Percentiles rank a stretch among this genome's conserved stretches.
phyloP scores from a whole-genome alignment of 2,113 vertebrate genomes.

The Pao palembangensis region DNA sequence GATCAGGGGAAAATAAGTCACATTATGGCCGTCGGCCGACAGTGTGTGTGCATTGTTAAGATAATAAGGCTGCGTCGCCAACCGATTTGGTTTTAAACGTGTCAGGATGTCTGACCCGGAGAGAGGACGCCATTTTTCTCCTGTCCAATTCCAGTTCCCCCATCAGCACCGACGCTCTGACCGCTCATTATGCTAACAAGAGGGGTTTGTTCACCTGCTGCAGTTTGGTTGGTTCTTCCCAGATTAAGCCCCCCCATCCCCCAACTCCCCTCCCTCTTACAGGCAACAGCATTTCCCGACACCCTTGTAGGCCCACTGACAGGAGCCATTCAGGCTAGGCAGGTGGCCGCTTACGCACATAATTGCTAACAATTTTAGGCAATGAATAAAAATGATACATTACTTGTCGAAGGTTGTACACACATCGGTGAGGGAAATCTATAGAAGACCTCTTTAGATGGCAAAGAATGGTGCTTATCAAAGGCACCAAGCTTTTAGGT shows the following conservation, averaged over 20 bases:
- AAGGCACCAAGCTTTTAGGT: slow-evolving; percentile 85
- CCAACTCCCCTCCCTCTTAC: slow-evolving; percentile 60
- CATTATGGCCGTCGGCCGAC: no score
- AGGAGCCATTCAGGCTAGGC: slow-evolving; percentile 99
- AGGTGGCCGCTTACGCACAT: slow-evolving; percentile 99
- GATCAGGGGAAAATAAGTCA: slow-evolving; percentile 7
- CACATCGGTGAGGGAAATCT: slow-evolving; percentile 98
- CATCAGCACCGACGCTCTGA: slow-evolving; percentile 76
- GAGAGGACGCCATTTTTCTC: slow-evolving; percentile 70
- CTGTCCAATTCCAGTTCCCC: slow-evolving; percentile 65
- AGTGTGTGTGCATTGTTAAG: slow-evolving; percentile 35
- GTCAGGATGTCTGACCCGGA: slow-evolving; percentile 38
- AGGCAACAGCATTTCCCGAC: slow-evolving; percentile 60
- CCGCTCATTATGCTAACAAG: slow-evolving; percentile 99
- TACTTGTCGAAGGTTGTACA: slow-evolving; percentile 99
- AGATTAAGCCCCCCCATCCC: slow-evolving; percentile 80
- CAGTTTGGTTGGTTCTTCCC: slow-evolving; percentile 87
- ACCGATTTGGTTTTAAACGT: slow-evolving; percentile 54
- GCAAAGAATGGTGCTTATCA: slow-evolving; percentile 98
- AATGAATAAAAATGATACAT: slow-evolving; percentile 99
- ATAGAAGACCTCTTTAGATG: slow-evolving; percentile 98
- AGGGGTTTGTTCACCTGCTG: slow-evolving; percentile 99
- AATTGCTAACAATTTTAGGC: slow-evolving; percentile 99
- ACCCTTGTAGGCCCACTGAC: slow-evolving; percentile 86
- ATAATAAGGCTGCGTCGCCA: slow-evolving; percentile 60